A percentile compares a stretch with the other conserved stretches of the same genome.
Evolutionary conservation across 2,888 invertebrate genomes (phyloP).

Genomic region (Alloscopus bannaensis): DNA sequence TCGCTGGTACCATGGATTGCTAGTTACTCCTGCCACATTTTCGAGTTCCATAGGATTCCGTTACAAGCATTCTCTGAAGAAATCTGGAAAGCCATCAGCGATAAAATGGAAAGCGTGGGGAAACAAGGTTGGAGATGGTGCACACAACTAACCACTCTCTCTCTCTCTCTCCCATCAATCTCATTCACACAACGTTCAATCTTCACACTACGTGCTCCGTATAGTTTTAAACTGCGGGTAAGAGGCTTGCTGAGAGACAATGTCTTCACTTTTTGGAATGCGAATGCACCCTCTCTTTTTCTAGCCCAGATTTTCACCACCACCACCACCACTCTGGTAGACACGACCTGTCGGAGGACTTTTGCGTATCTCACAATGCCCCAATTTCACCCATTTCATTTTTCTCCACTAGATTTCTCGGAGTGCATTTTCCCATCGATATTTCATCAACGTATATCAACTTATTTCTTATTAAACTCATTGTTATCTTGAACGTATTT

Average conservation of each 20-base stretch:
- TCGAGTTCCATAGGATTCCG: neutral
- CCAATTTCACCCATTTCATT: neutral
- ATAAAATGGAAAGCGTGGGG: too few species aligned
- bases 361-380: neutral
- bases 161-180: slow-evolving; percentile 34
- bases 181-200: slow-evolving; percentile 34
- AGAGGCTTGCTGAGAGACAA: slow-evolving; percentile 8
- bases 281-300: neutral
- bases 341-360: too few species aligned
- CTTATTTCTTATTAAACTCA: too few species aligned
- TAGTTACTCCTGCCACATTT: slow-evolving; percentile 44
- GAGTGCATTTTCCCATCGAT: too few species aligned
- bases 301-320: slow-evolving; percentile 2
- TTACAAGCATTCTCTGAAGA: neutral
- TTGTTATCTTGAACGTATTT: too few species aligned
- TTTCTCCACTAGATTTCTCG: too few species aligned
- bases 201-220: slow-evolving; percentile 38
- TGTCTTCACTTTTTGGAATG: too few species aligned
- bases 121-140: too few species aligned
- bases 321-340: neutral
- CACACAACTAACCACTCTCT: too few species aligned
- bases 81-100: slow-evolving; percentile 4
- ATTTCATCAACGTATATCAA: too few species aligned
- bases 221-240: slow-evolving; percentile 28
- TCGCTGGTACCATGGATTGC: slow-evolving; percentile 43